A percentile compares a stretch with the other conserved stretches of the same genome.
These are phyloP conservation scores for Parapsyche elsis DNA, from an alignment of 1,140 invertebrate genomes.

Conservation along the genomic window DNA sequence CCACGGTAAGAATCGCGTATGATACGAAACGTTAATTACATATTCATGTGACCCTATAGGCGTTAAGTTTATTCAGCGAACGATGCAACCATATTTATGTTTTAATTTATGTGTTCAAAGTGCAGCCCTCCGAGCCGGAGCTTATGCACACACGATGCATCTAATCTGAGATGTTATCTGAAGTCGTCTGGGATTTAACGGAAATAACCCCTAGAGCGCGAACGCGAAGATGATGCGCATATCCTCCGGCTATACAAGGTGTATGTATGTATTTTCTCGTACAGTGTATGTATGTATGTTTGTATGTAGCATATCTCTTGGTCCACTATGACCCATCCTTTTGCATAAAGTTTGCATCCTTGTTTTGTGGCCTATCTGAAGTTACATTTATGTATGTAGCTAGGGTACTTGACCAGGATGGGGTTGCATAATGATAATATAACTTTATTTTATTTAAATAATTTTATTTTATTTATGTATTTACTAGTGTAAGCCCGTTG, in stretches of 20 bases:
- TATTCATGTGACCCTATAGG: background rate
- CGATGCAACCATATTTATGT: conserved; percentile 3
- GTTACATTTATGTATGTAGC: too few species aligned
- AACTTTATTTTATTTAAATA: too few species aligned
- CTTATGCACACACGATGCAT: background rate
- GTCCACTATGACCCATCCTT: too few species aligned
- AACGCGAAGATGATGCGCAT: background rate
- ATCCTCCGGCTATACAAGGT: background rate
- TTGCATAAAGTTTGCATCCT: too few species aligned
- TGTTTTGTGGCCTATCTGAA: too few species aligned
- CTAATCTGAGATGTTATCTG: conserved; percentile 23
- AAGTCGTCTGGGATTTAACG: conserved; percentile 4
- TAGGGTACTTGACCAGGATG: too few species aligned
- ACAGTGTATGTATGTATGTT: too few species aligned
- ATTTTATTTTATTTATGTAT: too few species aligned
- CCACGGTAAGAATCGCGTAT: background rate
- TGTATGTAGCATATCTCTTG: too few species aligned
- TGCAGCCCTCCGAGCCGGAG: background rate
- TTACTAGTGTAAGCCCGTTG: too few species aligned
- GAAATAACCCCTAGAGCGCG: conserved; percentile 2
- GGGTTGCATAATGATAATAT: too few species aligned
- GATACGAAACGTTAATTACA: background rate
- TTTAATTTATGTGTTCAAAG: conserved; percentile 26
- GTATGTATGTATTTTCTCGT: too few species aligned
- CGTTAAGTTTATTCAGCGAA: background rate